Base-by-base conservation (phyloP, 2,113 vertebrate species). In the Semnornis frantzii region DNA sequence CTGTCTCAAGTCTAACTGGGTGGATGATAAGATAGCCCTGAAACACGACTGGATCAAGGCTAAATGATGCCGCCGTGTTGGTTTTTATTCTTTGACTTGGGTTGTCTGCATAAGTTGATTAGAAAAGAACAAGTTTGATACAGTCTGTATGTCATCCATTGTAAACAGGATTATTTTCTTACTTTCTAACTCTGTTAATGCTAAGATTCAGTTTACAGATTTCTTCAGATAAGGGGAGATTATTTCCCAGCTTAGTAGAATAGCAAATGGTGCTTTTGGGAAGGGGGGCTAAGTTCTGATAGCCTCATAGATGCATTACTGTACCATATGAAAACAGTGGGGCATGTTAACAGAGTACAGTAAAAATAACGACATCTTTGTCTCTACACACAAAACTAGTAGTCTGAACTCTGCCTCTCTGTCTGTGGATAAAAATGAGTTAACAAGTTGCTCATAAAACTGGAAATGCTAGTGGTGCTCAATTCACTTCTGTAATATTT, bases 41-140 rank as follows among this genome's bases (percentile, higher is more conserved):
- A 82, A 91, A 52, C 66, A 7, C 2, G 28, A 15, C 19, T 91
- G 64, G 37, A 12, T 70, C 37, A 37, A 33, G 46, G 55, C 80
- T 76, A 44, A 79, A 69, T 34, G 60, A 70, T 95, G 81, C 89
- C 93, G 92, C 94, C 95, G 94, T 94, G 68, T 96, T 95, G 81
- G 85, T 84, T 87, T 84, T 23, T 80, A 79, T 70, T 64, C 87
- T 74, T 75, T 15, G 33, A 25, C 74, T 89, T 5, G 3, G 2
- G 8, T 42, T 63, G 25, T 70, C 63, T 66, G 70, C 59, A 2
- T 5, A 71, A 88, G n/a, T 93, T 87, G 76, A 37, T 89, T 50
- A 23, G 62, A 15, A 84, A 72, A 66, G 20, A 44, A 72, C 28
- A 1, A 31, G 31, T 46, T 77, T 52, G 10, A 31, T 76, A 25